These are phyloP conservation scores for Alcedo quadribrachys DNA, from an alignment of 2,797 vertebrate genomes.

Conservation along the genomic window DNA sequence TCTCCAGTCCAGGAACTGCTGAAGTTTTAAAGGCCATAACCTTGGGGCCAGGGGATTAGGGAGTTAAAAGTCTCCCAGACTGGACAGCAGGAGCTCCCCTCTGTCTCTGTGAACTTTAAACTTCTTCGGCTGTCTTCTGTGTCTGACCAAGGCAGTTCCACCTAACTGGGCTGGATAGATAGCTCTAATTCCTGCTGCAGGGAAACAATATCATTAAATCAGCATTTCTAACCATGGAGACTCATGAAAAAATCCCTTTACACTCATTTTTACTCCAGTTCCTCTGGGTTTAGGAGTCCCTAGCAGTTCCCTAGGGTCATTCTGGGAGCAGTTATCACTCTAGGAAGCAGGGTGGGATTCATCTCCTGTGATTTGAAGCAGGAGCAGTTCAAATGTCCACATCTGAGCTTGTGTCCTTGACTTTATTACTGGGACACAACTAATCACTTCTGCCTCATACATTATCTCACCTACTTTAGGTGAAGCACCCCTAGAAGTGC, in stretches of 20 bases:
- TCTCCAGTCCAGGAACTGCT: background rate
- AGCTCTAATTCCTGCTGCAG: background rate
- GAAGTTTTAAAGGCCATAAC: background rate
- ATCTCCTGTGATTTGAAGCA: background rate
- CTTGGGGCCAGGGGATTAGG: background rate
- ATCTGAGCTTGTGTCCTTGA: background rate
- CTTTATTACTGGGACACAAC: background rate
- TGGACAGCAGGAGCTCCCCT: background rate
- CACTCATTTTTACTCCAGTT: background rate
- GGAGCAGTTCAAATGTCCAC: background rate
- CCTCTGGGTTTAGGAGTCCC: background rate
- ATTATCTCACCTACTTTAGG: background rate
- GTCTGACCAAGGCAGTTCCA: background rate
- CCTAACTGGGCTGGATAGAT: background rate
- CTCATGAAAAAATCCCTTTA: background rate
- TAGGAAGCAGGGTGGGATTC: background rate
- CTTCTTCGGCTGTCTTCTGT: background rate
- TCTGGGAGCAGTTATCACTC: background rate
- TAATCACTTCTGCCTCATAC: background rate
- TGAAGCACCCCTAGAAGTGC: background rate
- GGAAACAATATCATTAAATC: background rate
- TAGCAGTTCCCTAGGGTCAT: background rate
- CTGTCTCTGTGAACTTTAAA: background rate
- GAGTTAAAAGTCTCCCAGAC: background rate
- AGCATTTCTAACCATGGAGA: accelerated